Conservation (phyloP, 2,888 invertebrate genomes). For the Galerucella pusilla region DNA sequence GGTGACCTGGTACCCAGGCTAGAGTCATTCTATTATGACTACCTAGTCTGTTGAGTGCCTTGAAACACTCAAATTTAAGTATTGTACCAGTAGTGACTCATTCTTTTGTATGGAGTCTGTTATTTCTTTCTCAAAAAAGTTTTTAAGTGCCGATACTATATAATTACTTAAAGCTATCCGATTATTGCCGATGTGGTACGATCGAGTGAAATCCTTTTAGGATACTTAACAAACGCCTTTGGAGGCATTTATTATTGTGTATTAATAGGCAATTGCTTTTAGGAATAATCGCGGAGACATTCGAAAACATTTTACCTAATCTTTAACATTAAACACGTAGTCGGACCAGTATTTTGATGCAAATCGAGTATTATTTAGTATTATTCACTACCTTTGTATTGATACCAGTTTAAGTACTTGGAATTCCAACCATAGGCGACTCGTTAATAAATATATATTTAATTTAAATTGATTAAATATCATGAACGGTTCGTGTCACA, state of each 20-base stretch:
- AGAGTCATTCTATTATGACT: too few relatives aligned
- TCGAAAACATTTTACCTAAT: slow-evolving; percentile 62
- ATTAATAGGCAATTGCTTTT: slow-evolving; percentile 65
- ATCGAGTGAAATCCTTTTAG: slow-evolving; percentile 30
- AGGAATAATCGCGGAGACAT: slow-evolving; percentile 61
- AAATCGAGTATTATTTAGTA: slow-evolving; percentile 38
- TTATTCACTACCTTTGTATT: not conserved
- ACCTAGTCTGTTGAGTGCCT: too few relatives aligned
- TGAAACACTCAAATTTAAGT: too few relatives aligned
- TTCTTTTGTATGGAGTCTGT: too few relatives aligned
- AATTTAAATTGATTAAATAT: not conserved
- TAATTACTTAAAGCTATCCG: not conserved
- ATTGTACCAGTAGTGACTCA: too few relatives aligned
- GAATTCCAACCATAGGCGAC: slow-evolving; percentile 12
- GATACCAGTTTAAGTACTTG: not conserved
- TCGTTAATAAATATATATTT: not conserved
- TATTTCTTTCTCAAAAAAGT: not conserved
- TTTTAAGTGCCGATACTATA: not conserved
- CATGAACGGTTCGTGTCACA: not conserved
- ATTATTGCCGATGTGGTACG: not conserved
- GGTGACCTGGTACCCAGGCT: too few relatives aligned
- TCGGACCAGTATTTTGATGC: slow-evolving; percentile 48
- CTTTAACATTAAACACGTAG: slow-evolving; percentile 61
- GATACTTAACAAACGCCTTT: slow-evolving; percentile 49
- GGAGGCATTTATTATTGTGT: slow-evolving; percentile 61